Percentiles rank a stretch among this genome's conserved stretches.
These are phyloP conservation scores for Macrobrachium rosenbergii DNA, from an alignment of 1,140 invertebrate genomes.

Conservation along the genomic window DNA sequence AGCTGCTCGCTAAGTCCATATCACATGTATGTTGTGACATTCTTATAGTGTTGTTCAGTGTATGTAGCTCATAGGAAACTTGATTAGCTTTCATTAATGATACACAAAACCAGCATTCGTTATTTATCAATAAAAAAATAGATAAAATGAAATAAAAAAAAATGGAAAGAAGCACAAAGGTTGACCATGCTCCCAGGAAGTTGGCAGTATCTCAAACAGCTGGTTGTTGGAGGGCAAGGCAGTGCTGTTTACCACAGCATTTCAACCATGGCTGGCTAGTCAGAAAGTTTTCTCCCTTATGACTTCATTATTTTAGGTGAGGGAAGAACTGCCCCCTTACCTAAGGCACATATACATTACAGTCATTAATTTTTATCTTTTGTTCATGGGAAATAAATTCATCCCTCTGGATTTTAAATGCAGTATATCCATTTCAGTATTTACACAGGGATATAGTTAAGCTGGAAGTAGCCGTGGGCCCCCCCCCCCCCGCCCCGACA, in stretches of 20 bases:
- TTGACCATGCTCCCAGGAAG: slow-evolving; percentile 66
- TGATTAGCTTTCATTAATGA: slow-evolving; percentile 64
- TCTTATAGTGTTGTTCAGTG: slow-evolving; percentile 66
- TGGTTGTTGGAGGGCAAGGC: slow-evolving; percentile 62
- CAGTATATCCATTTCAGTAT: slow-evolving; percentile 42
- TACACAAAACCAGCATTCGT: slow-evolving; percentile 66
- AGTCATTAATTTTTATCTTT: background rate
- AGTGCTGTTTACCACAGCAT: slow-evolving; percentile 53
- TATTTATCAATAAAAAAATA: slow-evolving; percentile 58
- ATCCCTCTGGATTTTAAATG: background rate
- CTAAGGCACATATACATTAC: background rate
- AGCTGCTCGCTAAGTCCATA: too few species aligned
- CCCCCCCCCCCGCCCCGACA: slow-evolving; percentile 36
- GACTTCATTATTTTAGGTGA: slow-evolving; percentile 40
- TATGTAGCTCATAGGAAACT: slow-evolving; percentile 65
- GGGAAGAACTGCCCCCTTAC: slow-evolving; percentile 19
- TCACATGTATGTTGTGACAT: slow-evolving; percentile 58
- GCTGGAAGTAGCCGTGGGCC: slow-evolving; percentile 41
- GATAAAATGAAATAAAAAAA: slow-evolving; percentile 63
- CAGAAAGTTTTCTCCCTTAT: slow-evolving; percentile 30
- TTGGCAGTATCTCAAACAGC: slow-evolving; percentile 60
- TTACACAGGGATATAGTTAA: slow-evolving; percentile 54
- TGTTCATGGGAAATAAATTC: background rate
- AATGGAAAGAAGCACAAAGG: slow-evolving; percentile 66
- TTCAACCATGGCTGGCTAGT: slow-evolving; percentile 43